Evolutionary conservation across 2,888 invertebrate genomes (phyloP), one percentile per base, ranked within the genome.

Genomic region (Meiosimyza decipiens): DNA sequence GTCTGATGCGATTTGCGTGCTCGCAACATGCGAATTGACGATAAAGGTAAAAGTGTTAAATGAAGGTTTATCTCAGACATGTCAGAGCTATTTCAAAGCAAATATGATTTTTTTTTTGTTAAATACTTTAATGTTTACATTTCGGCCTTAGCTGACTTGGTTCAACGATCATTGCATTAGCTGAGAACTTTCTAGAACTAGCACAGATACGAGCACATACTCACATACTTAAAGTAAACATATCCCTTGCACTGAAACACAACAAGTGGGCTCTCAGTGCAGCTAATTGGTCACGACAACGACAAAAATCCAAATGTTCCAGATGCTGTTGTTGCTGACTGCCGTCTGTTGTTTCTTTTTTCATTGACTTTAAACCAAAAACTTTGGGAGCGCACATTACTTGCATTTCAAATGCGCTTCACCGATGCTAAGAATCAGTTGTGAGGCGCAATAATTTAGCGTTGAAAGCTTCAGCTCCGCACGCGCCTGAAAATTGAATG

Each of bases 261-360:
- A 63, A 71, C 71, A 71, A 71, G 71, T 71, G 71, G 54, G 63
- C 63, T 71, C 63, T 22, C 47, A 52, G 54, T 63, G 40, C 47
- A 52, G 54, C 71, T 71, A 71, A 71, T 71, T 71, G 71, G 71
- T 71, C 71, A 71, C 71, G 71, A 71, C 71, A 71, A 63, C 40
- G 63, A 63, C 51, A 63, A 40, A 63, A 63, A 62, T 63, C 71
- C 54, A 52, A 71, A 47, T 62, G 62, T 47, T 40, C 40, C 60
- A 6, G 60, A 16, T 55, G 55, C 55, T 55, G 57, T 22, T 57
- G 55, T 28, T 18, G 28, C 18, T 57, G 3, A 18, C 16, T 57
- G 57, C 57, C 6, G 57, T 5, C 13, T 49, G 18, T 16, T 63
- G 47, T 50, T 6, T n/a, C 15, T 40, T n/a, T 40, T n/a, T 55